Evolutionary conservation across 2,888 invertebrate species (phyloP).

Genomic region (Lasioglossum malachurum): DNA sequence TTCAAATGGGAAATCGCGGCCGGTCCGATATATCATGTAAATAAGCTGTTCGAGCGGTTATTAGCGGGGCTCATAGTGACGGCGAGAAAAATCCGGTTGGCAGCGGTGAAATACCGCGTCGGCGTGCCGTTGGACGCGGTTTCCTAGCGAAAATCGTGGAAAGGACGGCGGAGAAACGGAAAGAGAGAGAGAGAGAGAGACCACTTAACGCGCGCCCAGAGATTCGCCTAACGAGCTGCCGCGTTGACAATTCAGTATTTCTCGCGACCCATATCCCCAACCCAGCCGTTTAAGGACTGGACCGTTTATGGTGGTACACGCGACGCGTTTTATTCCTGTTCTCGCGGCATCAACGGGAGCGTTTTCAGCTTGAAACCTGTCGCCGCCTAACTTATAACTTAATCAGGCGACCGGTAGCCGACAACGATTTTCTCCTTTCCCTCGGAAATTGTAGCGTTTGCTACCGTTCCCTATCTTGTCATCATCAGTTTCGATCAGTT

Average conservation of each 20-base stretch:
- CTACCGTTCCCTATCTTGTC: neutral
- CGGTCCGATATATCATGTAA: slow-evolving; percentile 73
- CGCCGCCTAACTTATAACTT: slow-evolving; percentile 28
- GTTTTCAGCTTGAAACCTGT: slow-evolving; percentile 34
- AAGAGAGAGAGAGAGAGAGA: neutral
- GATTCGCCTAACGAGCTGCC: slow-evolving; percentile 74
- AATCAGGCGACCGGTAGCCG: slow-evolving; percentile 5
- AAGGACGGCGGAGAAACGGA: neutral
- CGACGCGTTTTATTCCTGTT: slow-evolving; percentile 39
- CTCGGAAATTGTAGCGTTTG: neutral
- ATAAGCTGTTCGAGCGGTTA: slow-evolving; percentile 73
- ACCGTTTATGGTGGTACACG: slow-evolving; percentile 48
- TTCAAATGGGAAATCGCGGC: slow-evolving; percentile 67
- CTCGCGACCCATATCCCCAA: slow-evolving; percentile 56
- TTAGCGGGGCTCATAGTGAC: slow-evolving; percentile 75
- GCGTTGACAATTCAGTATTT: slow-evolving; percentile 67
- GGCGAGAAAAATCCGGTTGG: slow-evolving; percentile 71
- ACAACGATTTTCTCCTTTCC: slow-evolving; percentile 4
- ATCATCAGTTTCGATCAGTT: neutral
- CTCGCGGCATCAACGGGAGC: neutral
- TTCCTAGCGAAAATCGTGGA: slow-evolving; percentile 48
- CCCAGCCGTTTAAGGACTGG: slow-evolving; percentile 54
- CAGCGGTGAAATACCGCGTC: slow-evolving; percentile 75
- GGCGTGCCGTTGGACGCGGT: neutral
- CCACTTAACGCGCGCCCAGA: slow-evolving; percentile 20